Evolutionary conservation across 2,888 invertebrate species (phyloP), one percentile per base, ranked within the genome.

Genomic region (Patella depressa): DNA sequence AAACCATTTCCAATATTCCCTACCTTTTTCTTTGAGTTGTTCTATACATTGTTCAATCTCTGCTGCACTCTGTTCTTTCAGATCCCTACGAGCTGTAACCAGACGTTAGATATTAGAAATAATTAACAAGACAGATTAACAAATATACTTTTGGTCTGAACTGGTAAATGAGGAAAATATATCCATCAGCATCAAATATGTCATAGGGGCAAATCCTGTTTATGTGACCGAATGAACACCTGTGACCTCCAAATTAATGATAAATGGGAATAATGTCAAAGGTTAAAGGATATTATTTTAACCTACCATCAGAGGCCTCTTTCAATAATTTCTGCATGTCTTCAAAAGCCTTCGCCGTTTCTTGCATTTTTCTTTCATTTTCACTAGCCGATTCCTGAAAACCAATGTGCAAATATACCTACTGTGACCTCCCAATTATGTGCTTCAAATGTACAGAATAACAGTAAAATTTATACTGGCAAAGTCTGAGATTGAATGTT

Each of bases 271-370:
- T 34, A 5, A 29, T 2, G 29, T 29, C 7, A 4, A 34, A 34
- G 34, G 34, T 34, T 34, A 7, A 45, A 7, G 45, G 45, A 45
- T 45, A 9, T 45, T 45, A 45, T 45, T 45, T 45, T 45, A 45
- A 45, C 72, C 59, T 70, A 89, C 89, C 87, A 80, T 96, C 95
- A 17, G 95, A 95, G 0, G 97, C 95, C 88, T 96, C 95, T 87
- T 94, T 94, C 11, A 97, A 91, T 84, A 96, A 91, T 72, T 94
- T 94, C 83, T 93, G 92, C 55, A 96, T 92, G 90, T 97, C 96
- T 78, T 94, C 93, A 57, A 97, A 94, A 14, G 96, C 96, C 80
- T 94, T 94, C 69, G 94, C 94, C 73, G 97, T 92, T 91, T 97
- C 96, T 79, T 94, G 94, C 3, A 95, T 94, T 92, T 97, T 96